Base-by-base conservation (phyloP, 2,888 invertebrate genomes). In the Ormyrus nitidulus region DNA sequence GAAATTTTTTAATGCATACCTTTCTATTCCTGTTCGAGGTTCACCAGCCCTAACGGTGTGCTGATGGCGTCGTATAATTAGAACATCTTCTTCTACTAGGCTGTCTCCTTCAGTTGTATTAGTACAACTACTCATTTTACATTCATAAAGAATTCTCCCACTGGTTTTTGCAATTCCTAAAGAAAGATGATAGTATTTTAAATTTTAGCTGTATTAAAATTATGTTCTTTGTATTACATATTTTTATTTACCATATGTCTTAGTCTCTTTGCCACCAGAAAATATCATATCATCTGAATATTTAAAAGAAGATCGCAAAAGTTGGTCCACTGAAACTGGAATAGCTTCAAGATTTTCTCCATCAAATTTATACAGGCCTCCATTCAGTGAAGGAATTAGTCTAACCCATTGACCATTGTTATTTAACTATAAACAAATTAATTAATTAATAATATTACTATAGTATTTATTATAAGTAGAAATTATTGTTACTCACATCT, bases 1-100 rank as follows among this genome's bases (percentile, higher is more conserved):
- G n/a, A 49, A 62, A 64, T 75, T 49, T 66, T 62, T 8, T 62
- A 78, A 78, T 68, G n/a, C 68, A 82, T 84, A 96, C 95, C 95
- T 95, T 92, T 99, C 98, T 64, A 91, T 90, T 2, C 99, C 98
- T 9, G 95, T 94, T 72, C 95, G 92, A 0, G 97, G 95, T 88
- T 98, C 98, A 5, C 98, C 93, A 5, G 98, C 98, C 72, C 98
- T 92, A 11, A 99, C 96, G 7, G 96, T 97, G 90, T 96, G 96
- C 4, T 97, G 96, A 85, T 94, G 95, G 53, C 97, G 93, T 83
- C 96, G 94, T 73, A 99, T 91, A 13, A 99, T 93, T 56, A 99
- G 91, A 48, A 98, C 92, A 84, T 93, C 92, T 65, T 90, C 89
- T 34, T 89, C 88, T 0, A 85, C 86, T 64, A 91, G 90, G 0